phyloP scores from a whole-genome alignment of 1,140 invertebrate genomes.

The Heliconius nattereri region DNA sequence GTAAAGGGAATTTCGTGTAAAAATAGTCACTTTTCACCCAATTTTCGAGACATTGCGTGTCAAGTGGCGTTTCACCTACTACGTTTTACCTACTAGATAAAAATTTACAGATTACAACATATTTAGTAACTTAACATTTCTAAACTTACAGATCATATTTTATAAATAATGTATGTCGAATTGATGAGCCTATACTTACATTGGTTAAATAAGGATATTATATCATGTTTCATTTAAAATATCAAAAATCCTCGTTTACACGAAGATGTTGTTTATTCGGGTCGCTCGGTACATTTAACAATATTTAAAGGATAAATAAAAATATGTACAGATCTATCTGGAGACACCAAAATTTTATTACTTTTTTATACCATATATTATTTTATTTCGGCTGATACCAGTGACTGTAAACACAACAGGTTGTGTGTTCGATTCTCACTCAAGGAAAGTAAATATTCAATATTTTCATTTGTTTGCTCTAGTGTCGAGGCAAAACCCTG shows the following conservation, averaged over 20 bases:
- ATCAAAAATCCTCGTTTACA: slow-evolving; percentile 2
- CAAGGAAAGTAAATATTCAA: not conserved
- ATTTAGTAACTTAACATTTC: no score
- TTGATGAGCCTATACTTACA: not conserved
- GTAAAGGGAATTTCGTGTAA: no score
- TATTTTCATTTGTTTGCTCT: not conserved
- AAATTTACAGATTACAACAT: no score
- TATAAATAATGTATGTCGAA: not conserved
- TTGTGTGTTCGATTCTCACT: not conserved
- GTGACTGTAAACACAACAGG: not conserved
- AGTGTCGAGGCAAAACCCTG: not conserved
- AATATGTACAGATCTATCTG: not conserved
- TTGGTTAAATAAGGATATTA: not conserved
- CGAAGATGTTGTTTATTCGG: slow-evolving; percentile 18
- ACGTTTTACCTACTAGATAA: no score
- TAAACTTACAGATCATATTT: no score
- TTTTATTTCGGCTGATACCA: not conserved
- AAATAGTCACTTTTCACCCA: no score
- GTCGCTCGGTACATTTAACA: slow-evolving; percentile 31
- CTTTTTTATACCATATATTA: not conserved
- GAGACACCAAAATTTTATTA: not conserved
- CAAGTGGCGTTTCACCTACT: no score
- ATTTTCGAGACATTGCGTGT: no score
- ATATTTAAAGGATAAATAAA: slow-evolving; percentile 22
- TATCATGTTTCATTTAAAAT: not conserved